Evolutionary conservation across 2,113 vertebrate species (phyloP).

Genomic region (Scalopus aquaticus): DNA sequence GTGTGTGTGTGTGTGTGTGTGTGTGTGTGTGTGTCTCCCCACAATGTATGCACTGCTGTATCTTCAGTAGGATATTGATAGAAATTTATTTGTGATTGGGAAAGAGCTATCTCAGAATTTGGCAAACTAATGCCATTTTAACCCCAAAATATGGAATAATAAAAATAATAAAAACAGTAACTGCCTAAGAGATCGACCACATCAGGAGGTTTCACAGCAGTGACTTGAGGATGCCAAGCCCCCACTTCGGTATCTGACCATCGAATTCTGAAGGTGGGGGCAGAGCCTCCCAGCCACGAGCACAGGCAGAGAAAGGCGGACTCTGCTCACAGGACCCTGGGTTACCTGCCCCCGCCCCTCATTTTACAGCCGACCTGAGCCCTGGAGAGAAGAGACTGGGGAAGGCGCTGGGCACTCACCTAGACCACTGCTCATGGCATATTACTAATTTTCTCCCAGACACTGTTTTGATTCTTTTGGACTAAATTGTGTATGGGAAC

Average conservation of each 20-base stretch:
- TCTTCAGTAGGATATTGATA: neutral
- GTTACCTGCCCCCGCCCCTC: too few species aligned
- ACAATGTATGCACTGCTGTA: neutral
- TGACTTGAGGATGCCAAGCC: rapidly evolving
- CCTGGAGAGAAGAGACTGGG: neutral
- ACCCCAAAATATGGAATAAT: neutral
- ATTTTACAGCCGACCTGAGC: neutral
- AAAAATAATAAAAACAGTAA: neutral
- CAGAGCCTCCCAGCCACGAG: rapidly evolving
- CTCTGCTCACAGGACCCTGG: neutral
- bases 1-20: neutral
- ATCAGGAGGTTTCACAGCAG: rapidly evolving
- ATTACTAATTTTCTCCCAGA: neutral
- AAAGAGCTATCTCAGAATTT: neutral
- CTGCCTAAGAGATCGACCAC: neutral
- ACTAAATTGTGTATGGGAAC: neutral
- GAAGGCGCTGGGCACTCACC: neutral
- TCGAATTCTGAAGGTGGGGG: rapidly evolving
- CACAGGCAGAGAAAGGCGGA: neutral
- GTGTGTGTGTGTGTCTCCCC: neutral
- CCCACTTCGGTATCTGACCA: neutral
- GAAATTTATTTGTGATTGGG: neutral
- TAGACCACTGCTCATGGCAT: too few species aligned
- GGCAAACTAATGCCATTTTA: neutral
- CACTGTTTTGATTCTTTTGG: neutral